These are phyloP conservation scores for Mamestra brassicae DNA, from an alignment of 2,888 invertebrate species.

Conservation along the genomic window DNA sequence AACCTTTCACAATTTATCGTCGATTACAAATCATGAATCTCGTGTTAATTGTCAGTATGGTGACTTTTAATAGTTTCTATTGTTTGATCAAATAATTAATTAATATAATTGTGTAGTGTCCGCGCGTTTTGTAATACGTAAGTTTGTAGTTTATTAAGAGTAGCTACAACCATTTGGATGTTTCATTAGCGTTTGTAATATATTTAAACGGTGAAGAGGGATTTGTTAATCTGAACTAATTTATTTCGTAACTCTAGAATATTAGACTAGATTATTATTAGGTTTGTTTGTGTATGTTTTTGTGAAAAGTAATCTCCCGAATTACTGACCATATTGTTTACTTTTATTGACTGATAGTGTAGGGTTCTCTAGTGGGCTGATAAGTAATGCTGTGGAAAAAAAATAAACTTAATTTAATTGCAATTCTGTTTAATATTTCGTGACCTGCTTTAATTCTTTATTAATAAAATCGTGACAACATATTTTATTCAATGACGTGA, in stretches of 20 bases:
- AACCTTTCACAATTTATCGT: constrained; percentile 8
- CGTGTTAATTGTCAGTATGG: constrained; percentile 21
- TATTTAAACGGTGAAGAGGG: neutral
- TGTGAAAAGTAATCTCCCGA: no score
- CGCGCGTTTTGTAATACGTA: constrained; percentile 32
- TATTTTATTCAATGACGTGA: constrained; percentile 31
- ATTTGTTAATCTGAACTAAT: neutral
- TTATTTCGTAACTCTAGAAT: no score
- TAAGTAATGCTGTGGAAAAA: no score
- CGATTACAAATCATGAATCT: constrained; percentile 37
- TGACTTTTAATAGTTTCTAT: constrained; percentile 16
- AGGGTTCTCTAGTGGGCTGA: no score
- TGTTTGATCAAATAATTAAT: constrained; percentile 28
- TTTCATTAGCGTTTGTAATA: neutral
- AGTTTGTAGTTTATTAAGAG: neutral
- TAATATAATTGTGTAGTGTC: constrained; percentile 9
- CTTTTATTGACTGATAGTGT: no score
- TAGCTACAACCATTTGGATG: neutral
- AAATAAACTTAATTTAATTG: neutral
- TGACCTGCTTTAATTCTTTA: constrained; percentile 10
- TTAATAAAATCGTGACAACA: neutral
- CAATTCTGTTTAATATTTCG: constrained; percentile 25
- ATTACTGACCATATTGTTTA: no score
- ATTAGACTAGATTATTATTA: no score
- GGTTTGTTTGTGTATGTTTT: no score